Evolutionary conservation across 2,888 invertebrate species (phyloP).

Genomic region (Agelastica alni): DNA sequence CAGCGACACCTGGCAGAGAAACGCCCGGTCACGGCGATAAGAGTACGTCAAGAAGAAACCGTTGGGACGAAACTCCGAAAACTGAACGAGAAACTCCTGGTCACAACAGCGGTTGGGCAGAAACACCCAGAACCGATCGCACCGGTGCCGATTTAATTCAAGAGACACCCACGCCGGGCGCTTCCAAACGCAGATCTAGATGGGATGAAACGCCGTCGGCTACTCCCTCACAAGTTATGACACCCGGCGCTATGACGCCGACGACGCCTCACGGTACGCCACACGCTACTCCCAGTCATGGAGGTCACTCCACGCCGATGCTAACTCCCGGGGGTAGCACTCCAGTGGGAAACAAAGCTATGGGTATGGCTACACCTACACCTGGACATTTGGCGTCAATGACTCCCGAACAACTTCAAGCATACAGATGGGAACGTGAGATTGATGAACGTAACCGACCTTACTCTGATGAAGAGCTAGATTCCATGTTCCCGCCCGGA

Average conservation of each 20-base stretch:
- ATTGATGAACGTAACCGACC: constrained; percentile 98
- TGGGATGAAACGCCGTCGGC: constrained; percentile 97
- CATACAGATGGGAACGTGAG: constrained; percentile 97
- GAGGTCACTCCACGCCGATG: constrained; percentile 62
- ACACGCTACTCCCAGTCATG: constrained; percentile 67
- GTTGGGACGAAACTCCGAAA: constrained; percentile 99
- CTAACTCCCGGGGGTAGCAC: constrained; percentile 85
- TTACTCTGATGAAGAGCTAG: constrained; percentile 94
- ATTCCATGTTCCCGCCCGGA: constrained; percentile 96
- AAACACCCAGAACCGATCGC: constrained; percentile 95
- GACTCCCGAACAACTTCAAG: constrained; percentile 99
- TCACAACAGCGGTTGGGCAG: constrained; percentile 95
- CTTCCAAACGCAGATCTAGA: constrained; percentile 89
- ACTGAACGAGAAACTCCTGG: constrained; percentile 97
- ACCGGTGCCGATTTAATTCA: constrained; percentile 64
- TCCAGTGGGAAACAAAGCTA: constrained; percentile 91
- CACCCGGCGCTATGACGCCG: constrained; percentile 67
- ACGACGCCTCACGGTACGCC: constrained; percentile 64
- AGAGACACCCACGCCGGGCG: constrained; percentile 92
- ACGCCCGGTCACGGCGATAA: constrained; percentile 76
- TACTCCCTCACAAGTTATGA: constrained; percentile 64
- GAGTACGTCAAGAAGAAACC: constrained; percentile 81
- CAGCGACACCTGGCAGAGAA: constrained; percentile 81
- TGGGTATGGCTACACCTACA: constrained; percentile 98
- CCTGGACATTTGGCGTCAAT: constrained; percentile 95